Base-by-base conservation (phyloP, 1,140 invertebrate species). In the Camponotus vicinus region DNA sequence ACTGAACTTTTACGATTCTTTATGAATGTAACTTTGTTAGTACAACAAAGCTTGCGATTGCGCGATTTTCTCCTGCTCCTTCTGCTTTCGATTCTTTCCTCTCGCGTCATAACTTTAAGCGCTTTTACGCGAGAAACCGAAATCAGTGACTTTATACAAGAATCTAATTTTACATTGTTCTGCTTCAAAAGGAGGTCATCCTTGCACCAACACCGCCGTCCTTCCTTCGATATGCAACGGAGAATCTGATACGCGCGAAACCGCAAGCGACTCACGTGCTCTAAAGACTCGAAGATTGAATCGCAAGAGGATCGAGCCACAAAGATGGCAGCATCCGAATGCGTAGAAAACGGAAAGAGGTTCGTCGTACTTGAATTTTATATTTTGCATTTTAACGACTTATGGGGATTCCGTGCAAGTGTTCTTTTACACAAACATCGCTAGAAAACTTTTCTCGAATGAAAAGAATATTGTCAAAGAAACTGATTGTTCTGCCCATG, bases 291-390 rank as follows among this genome's bases (percentile, higher is more conserved):
- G n/a, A 73, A 61, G 57, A 63, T 45, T 15, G 40, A 73, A 21
- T 21, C n/a, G 34, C 40, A 52, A 55, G 7, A 18, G 1, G 27
- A 13, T 52, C 2, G 2, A 57, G 13, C 40, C 15, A 55, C 32
- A 42, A 70, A 69, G 32, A 82, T 82, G 79, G 27, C 69, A 73
- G 37, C 3, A 5, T 61, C 67, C 13, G 69, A 83, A 7, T 13
- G 27, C 40, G 11, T 37, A 32, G 69, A 83, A 15, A 83, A 73
- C 8, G 69, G 40, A 45, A 83, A 75, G 13, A 73, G 79, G 79
- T 83, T 49, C 4, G 79, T 82, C 18, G 13, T 3, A 45, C 11
- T 7, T 55, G 6, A 32, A 13, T 37, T 37, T 32, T 9, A 0
- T 27, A 64, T 21, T 64, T 64, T 27, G 3, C 40, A 37, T 21